Conservation (phyloP, 2,888 invertebrate species). For the Diarsia rubi region DNA sequence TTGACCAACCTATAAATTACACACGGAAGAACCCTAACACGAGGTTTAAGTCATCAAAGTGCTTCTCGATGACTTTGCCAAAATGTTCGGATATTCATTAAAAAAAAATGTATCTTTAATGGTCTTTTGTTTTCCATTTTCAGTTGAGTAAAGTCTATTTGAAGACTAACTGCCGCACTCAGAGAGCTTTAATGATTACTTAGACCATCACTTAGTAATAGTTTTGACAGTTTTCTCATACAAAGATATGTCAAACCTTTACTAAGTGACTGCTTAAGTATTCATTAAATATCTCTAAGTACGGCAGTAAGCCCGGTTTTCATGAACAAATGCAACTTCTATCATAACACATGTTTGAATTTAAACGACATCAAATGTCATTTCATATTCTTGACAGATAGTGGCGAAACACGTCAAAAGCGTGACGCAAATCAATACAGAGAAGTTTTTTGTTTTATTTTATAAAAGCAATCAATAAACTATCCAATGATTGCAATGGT, state of each 20-base stretch:
- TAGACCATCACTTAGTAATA: too few relatives aligned
- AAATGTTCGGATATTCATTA: too few relatives aligned
- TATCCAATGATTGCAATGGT: constrained; percentile 22
- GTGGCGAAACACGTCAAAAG: constrained; percentile 25
- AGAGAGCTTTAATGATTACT: too few relatives aligned
- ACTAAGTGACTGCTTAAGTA: too few relatives aligned
- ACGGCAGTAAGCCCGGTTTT: background rate
- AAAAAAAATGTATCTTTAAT: too few relatives aligned
- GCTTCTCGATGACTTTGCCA: background rate
- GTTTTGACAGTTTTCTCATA: too few relatives aligned
- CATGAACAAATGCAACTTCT: background rate
- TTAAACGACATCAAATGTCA: background rate
- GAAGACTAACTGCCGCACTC: too few relatives aligned
- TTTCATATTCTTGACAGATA: background rate
- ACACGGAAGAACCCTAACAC: background rate
- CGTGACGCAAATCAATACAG: constrained; percentile 15
- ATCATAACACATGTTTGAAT: background rate
- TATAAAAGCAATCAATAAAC: constrained; percentile 26
- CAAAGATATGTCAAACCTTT: too few relatives aligned
- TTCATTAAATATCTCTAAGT: too few relatives aligned
- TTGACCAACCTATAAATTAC: background rate
- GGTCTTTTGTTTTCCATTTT: background rate
- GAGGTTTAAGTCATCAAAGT: background rate
- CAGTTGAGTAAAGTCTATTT: background rate
- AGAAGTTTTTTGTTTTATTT: constrained; percentile 2